Conservation (phyloP, 1,140 invertebrate species). For the Ceratosolen solmsi region DNA sequence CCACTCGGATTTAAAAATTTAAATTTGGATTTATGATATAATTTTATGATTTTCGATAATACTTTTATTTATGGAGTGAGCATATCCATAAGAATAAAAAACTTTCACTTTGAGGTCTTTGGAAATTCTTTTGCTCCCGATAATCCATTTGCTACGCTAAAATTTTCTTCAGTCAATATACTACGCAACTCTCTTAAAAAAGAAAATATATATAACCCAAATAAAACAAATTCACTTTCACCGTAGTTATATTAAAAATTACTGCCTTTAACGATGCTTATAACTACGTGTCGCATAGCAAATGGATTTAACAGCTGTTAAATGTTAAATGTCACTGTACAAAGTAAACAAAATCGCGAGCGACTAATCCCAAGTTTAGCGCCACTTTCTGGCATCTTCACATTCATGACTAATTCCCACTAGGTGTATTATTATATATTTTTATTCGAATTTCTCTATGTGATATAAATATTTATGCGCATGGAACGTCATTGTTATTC, state of each 20-base stretch:
- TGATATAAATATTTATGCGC: conserved; percentile 42
- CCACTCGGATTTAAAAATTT: background rate
- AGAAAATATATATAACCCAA: background rate
- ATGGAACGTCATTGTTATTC: conserved; percentile 51
- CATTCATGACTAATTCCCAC: conserved; percentile 11
- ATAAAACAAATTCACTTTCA: background rate
- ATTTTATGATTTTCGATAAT: conserved; percentile 20
- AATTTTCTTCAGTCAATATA: background rate
- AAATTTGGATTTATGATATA: no score
- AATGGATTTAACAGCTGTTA: conserved; percentile 40
- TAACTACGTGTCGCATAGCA: conserved; percentile 19
- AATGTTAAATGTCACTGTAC: no score
- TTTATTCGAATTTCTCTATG: conserved; percentile 43
- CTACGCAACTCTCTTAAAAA: background rate
- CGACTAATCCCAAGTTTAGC: background rate
- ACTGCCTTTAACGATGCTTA: background rate
- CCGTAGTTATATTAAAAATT: background rate
- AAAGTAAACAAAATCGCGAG: conserved; percentile 13
- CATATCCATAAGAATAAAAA: background rate
- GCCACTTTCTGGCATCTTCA: conserved; percentile 8
- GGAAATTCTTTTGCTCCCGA: background rate
- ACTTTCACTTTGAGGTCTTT: conserved; percentile 10
- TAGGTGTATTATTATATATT: conserved; percentile 45
- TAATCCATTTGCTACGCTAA: conserved; percentile 45
- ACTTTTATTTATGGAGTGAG: conserved; percentile 18